These are phyloP conservation scores for Clunio marinus DNA, from an alignment of 2,888 invertebrate species.

Conservation along the genomic window DNA sequence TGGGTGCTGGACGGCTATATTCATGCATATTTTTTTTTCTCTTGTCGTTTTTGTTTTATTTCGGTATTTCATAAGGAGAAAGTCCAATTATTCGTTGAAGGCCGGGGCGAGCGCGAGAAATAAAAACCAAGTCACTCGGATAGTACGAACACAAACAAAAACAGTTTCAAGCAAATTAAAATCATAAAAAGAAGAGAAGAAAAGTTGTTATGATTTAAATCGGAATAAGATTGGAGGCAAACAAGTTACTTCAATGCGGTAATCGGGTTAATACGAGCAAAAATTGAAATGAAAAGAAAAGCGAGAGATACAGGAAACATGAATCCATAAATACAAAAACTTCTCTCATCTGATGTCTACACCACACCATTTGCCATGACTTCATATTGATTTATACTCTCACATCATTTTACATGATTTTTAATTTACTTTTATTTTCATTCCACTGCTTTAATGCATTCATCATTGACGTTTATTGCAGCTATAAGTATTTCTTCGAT, in stretches of 20 bases:
- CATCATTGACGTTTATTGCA: background rate
- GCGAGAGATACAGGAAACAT: no score
- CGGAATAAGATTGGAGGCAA: no score
- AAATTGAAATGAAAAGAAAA: no score
- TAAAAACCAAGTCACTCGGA: constrained; percentile 27
- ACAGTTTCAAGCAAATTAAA: background rate
- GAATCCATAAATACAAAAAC: no score
- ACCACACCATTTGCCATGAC: background rate
- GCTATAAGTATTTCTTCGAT: no score
- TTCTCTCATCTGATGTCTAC: no score
- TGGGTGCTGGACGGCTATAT: background rate
- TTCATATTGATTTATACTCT: background rate
- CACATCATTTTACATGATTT: background rate
- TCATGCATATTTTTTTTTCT: background rate
- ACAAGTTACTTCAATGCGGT: background rate
- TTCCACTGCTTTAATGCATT: background rate
- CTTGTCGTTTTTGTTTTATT: background rate
- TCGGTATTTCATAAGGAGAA: constrained; percentile 25
- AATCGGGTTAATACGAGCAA: background rate
- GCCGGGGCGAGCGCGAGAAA: constrained; percentile 21
- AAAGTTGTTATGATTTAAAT: background rate
- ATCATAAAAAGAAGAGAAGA: background rate
- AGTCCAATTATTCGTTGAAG: constrained; percentile 27
- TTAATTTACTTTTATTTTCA: background rate
- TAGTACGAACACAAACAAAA: constrained; percentile 1